Percentiles rank a stretch among this genome's conserved stretches.
Evolutionary conservation across 2,797 vertebrate genomes (phyloP).

Genomic region (Myioborus melanocephalus): DNA sequence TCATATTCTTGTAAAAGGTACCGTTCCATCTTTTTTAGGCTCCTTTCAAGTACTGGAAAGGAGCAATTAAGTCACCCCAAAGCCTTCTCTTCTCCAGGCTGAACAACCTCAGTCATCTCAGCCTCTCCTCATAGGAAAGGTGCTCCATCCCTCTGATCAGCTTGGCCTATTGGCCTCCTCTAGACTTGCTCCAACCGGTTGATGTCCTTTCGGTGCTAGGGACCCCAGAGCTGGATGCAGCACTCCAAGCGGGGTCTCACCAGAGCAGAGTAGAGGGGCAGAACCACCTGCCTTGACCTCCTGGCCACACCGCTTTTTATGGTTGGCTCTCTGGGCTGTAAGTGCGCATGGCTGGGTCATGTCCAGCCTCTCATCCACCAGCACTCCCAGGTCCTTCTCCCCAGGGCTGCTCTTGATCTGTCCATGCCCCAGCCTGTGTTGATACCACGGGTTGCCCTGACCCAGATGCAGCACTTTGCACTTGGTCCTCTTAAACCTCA

Average conservation of each 20-base stretch:
- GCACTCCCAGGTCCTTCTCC: background rate
- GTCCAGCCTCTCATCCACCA: background rate
- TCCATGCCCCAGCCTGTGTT: background rate
- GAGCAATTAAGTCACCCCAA: background rate
- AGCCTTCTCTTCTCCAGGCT: background rate
- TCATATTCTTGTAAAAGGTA: background rate
- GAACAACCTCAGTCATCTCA: background rate
- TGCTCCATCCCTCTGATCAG: background rate
- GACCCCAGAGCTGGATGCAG: background rate
- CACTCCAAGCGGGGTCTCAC: background rate
- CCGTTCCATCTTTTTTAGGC: background rate
- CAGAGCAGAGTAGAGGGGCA: background rate
- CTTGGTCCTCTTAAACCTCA: background rate
- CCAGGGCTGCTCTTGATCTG: accelerated
- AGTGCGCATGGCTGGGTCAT: background rate
- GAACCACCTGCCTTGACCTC: background rate
- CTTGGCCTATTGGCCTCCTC: background rate
- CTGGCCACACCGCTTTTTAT: background rate
- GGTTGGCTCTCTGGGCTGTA: background rate
- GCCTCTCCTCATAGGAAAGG: background rate
- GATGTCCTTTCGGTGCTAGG: background rate
- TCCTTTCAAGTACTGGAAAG: background rate
- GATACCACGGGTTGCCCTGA: accelerated
- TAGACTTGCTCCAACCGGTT: background rate
- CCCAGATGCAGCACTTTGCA: background rate